These are phyloP conservation scores for Chanos chanos DNA, from an alignment of 2,797 vertebrate species.

Conservation along the genomic window DNA sequence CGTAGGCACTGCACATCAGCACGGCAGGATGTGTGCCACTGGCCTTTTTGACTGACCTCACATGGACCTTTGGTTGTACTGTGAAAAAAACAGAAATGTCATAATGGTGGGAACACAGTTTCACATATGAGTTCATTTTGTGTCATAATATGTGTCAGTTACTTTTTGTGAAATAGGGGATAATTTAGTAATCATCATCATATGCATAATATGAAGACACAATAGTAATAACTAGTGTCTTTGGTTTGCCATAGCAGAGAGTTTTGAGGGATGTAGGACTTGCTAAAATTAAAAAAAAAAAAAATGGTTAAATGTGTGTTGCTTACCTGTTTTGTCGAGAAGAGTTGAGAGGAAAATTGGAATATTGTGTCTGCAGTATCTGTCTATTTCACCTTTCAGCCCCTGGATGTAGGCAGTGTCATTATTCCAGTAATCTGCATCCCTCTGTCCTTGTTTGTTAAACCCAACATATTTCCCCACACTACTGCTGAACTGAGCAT, in stretches of 20 bases:
- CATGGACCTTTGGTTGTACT: slow-evolving; percentile 46
- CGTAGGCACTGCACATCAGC: slow-evolving; percentile 14
- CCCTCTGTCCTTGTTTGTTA: slow-evolving; percentile 11
- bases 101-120: not conserved
- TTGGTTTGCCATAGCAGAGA: no score
- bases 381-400: not conserved
- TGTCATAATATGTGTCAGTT: not conserved
- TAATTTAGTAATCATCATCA: not conserved
- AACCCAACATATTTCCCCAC: slow-evolving; percentile 30
- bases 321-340: slow-evolving; percentile 3
- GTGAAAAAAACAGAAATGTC: not conserved
- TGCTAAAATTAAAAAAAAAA: no score
- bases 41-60: slow-evolving; percentile 24
- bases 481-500: slow-evolving; percentile 50
- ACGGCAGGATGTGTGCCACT: not conserved
- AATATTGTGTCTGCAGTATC: not conserved
- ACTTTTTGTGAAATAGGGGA: not conserved
- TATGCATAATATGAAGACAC: not conserved
- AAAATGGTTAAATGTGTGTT: not conserved
- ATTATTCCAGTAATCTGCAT: not conserved
- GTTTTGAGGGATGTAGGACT: no score
- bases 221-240: no score
- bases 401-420: rapidly evolving
- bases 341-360: rapidly evolving
- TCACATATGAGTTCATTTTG: not conserved